phyloP scores from a whole-genome alignment of 2,797 vertebrate species.

The Premnoplex brunnescens region DNA sequence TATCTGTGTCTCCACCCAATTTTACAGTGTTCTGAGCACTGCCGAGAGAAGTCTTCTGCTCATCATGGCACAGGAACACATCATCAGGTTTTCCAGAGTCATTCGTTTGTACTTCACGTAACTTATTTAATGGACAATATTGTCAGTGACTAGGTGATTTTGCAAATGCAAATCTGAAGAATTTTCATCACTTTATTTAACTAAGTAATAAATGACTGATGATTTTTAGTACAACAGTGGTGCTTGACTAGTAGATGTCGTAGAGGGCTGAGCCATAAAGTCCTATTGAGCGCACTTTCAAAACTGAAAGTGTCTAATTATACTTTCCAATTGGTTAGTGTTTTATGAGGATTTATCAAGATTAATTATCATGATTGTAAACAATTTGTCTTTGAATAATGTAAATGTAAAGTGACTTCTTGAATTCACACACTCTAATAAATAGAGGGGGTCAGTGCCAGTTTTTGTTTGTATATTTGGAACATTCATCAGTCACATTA shows the following conservation, averaged over 20 bases:
- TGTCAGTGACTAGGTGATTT: background rate
- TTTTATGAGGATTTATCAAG: constrained; percentile 20
- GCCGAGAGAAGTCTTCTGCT: background rate
- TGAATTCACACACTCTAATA: constrained; percentile 27
- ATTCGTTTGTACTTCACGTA: background rate
- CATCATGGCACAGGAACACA: background rate
- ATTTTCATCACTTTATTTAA: background rate
- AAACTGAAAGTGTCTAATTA: constrained; percentile 20
- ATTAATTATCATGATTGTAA: constrained; percentile 56
- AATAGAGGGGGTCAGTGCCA: constrained; percentile 20
- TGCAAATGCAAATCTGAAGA: background rate
- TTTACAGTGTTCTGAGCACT: background rate
- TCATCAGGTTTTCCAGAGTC: background rate
- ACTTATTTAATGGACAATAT: background rate
- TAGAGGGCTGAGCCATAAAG: background rate
- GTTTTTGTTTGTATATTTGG: constrained; percentile 35
- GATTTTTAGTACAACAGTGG: background rate
- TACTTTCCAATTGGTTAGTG: background rate
- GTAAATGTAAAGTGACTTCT: constrained; percentile 7
- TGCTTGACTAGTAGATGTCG: background rate
- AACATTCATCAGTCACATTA: constrained; percentile 47
- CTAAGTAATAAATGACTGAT: background rate
- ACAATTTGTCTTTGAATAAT: constrained; percentile 21
- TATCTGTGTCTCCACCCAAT: background rate
- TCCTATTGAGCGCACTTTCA: background rate